Conservation (phyloP, 2,113 vertebrate species). For the Oceanites oceanicus region DNA sequence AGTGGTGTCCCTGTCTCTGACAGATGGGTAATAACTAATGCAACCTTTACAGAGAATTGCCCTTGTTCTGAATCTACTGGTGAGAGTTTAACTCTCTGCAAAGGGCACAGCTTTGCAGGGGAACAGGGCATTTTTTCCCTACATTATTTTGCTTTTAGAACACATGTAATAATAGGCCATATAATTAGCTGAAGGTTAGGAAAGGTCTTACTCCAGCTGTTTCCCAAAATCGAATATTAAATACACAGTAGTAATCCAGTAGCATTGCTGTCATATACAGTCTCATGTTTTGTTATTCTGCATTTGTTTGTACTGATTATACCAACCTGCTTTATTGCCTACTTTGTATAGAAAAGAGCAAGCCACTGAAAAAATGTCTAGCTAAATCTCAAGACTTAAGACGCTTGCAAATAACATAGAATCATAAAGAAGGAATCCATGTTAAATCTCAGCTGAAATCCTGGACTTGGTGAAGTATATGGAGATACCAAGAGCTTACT, state of each 20-base stretch:
- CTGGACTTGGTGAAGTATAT: not conserved
- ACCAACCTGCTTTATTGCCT: not conserved
- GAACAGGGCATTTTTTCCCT: not conserved
- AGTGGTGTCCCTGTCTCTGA: not conserved
- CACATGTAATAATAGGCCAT: not conserved
- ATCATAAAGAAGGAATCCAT: not conserved
- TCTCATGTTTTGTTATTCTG: not conserved
- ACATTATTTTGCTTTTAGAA: not conserved
- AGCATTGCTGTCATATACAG: not conserved
- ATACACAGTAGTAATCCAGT: not conserved
- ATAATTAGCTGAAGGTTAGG: not conserved
- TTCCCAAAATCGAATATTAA: slow-evolving; percentile 7
- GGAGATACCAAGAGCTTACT: not conserved
- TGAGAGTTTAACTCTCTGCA: not conserved
- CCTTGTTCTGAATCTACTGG: not conserved
- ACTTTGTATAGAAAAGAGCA: not conserved
- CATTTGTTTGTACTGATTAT: not conserved
- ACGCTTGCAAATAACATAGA: not conserved
- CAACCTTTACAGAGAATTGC: not conserved
- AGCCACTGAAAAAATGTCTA: not conserved
- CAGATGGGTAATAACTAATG: not conserved
- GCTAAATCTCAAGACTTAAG: not conserved
- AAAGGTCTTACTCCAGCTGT: not conserved
- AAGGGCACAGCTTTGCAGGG: not conserved
- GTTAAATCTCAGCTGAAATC: not conserved